Evolutionary conservation across 2,797 vertebrate species (phyloP).

Genomic region (Melanotaenia pygmaea): DNA sequence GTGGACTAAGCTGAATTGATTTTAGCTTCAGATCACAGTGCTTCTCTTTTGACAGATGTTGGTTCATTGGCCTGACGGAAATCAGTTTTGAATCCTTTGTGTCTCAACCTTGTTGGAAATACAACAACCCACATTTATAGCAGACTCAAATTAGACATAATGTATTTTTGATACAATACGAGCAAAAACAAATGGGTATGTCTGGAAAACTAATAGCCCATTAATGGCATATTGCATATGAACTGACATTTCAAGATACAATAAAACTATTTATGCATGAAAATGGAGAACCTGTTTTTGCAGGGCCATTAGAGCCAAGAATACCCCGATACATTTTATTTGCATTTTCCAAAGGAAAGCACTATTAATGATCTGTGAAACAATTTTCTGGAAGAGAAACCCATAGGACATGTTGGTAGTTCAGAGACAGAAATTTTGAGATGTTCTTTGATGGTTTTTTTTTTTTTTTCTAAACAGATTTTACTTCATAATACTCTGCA

Average conservation of each 20-base stretch:
- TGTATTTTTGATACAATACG: conserved; percentile 55
- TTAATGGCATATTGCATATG: conserved; percentile 36
- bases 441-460: conserved; percentile 59
- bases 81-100: conserved; percentile 50
- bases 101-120: conserved; percentile 45
- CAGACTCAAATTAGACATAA: conserved; percentile 44
- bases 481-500: conserved; percentile 46
- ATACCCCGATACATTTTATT: conserved; percentile 64
- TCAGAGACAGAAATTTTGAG: conserved; percentile 38
- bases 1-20: conserved; percentile 59
- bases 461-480: conserved; percentile 37
- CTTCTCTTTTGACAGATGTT: conserved; percentile 72
- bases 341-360: conserved; percentile 66
- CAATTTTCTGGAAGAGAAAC: conserved; percentile 61
- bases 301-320: conserved; percentile 56
- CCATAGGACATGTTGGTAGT: conserved; percentile 45
- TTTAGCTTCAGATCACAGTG: conserved; percentile 78
- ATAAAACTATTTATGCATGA: conserved; percentile 64
- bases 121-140: conserved; percentile 57
- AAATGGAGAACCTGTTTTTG: conserved; percentile 56
- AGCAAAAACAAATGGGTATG: conserved; percentile 36
- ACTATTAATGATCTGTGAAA: conserved; percentile 68
- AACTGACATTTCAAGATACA: conserved; percentile 64
- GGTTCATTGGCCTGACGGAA: conserved; percentile 54
- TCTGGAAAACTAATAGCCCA: conserved; percentile 67